Evolutionary conservation across 2,888 invertebrate genomes (phyloP).

Genomic region (Synergus laeviventris): DNA sequence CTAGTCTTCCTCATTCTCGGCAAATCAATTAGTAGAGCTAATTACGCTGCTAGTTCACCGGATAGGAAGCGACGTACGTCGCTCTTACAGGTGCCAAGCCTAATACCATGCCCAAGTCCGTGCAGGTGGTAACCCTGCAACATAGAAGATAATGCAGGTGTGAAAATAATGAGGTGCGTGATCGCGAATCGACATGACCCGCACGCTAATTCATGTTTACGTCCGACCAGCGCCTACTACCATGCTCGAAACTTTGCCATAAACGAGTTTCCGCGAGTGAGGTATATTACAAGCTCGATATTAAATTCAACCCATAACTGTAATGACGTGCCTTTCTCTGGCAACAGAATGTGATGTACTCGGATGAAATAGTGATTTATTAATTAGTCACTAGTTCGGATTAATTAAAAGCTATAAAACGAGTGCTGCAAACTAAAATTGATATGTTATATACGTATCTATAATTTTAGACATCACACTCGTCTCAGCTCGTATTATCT

Average conservation of each 20-base stretch:
- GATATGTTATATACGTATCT: no score
- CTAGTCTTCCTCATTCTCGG: slow-evolving; percentile 23
- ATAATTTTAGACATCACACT: background rate
- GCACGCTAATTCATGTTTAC: slow-evolving; percentile 29
- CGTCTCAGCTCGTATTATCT: no score
- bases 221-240: slow-evolving; percentile 41
- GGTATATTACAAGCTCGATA: slow-evolving; percentile 48
- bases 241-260: slow-evolving; percentile 55
- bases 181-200: slow-evolving; percentile 32
- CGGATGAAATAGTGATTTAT: slow-evolving; percentile 29
- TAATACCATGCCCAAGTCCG: background rate
- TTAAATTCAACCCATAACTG: slow-evolving; percentile 44
- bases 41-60: slow-evolving; percentile 23
- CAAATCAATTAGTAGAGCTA: slow-evolving; percentile 36
- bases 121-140: slow-evolving; percentile 31
- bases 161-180: slow-evolving; percentile 34
- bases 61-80: slow-evolving; percentile 26
- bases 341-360: slow-evolving; percentile 16
- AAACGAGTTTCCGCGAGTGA: slow-evolving; percentile 56
- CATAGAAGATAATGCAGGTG: slow-evolving; percentile 14
- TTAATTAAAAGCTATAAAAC: slow-evolving; percentile 11
- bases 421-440: slow-evolving; percentile 1
- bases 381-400: slow-evolving; percentile 7
- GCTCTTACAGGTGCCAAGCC: slow-evolving; percentile 34
- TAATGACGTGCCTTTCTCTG: slow-evolving; percentile 35